Percentiles rank a stretch among this genome's conserved stretches.
phyloP scores from a whole-genome alignment of 2,888 invertebrate species.

The Holacanthella duospinosa region DNA sequence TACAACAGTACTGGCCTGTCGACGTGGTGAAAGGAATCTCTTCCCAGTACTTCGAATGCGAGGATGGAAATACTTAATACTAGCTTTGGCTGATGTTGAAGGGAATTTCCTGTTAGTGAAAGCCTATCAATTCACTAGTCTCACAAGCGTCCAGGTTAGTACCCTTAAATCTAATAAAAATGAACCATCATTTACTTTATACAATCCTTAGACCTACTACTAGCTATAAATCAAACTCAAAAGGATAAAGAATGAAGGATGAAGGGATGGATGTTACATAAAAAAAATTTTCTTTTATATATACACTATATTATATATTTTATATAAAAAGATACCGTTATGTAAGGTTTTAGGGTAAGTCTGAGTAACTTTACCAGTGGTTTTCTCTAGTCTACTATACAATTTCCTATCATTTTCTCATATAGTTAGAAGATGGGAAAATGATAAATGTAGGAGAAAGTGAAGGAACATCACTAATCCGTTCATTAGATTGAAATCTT shows the following conservation, averaged over 20 bases:
- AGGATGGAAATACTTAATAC: slow-evolving; percentile 65
- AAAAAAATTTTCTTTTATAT: too few species aligned
- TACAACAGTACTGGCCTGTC: slow-evolving; percentile 62
- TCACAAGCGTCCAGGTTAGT: slow-evolving; percentile 59
- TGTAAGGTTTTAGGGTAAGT: too few species aligned
- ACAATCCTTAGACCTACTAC: not conserved
- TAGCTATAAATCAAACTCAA: not conserved
- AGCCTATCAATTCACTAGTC: slow-evolving; percentile 64
- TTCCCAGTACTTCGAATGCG: slow-evolving; percentile 55
- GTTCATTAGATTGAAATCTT: not conserved
- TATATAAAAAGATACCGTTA: too few species aligned
- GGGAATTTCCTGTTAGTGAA: slow-evolving; percentile 70
- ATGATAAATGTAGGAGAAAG: not conserved
- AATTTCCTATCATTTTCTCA: not conserved
- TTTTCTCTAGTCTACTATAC: too few species aligned
- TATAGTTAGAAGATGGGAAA: not conserved
- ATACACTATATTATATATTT: too few species aligned
- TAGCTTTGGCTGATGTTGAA: slow-evolving; percentile 73
- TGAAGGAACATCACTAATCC: not conserved
- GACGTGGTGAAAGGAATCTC: slow-evolving; percentile 52
- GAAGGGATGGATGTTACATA: too few species aligned
- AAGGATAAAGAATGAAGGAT: too few species aligned
- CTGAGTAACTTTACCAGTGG: too few species aligned
- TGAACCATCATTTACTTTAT: not conserved
- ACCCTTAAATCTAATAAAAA: too few species aligned